A percentile compares a stretch with the other conserved stretches of the same genome.
Conservation (phyloP, 2,888 invertebrate species). For the Hyposoter dolosus region DNA sequence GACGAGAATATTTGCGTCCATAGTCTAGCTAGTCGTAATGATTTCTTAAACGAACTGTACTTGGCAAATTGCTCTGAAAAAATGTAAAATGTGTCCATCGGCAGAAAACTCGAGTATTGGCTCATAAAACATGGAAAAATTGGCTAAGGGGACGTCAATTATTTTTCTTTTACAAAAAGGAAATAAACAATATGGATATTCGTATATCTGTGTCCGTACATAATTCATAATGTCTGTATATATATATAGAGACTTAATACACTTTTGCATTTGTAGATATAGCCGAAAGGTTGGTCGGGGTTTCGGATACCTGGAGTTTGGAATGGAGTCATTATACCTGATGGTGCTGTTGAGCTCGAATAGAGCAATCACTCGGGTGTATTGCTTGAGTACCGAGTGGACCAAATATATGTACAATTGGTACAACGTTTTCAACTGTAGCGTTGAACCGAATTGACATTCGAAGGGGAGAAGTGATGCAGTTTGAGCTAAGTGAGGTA, state of each 20-base stretch:
- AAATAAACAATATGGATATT: background rate
- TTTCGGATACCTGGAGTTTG: conserved; percentile 49
- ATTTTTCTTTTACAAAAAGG: background rate
- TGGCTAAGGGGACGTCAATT: conserved; percentile 21
- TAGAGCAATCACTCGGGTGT: conserved; percentile 53
- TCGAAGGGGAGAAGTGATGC: conserved; percentile 49
- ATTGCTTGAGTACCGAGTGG: conserved; percentile 56
- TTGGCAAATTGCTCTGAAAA: conserved; percentile 32
- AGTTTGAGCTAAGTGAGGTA: conserved; percentile 74
- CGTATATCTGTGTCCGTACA: background rate
- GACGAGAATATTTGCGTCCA: background rate
- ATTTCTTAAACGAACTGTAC: background rate
- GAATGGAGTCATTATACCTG: conserved; percentile 49
- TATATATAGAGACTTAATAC: conserved; percentile 14
- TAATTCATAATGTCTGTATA: background rate
- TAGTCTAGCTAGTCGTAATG: background rate
- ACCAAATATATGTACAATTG: conserved; percentile 70
- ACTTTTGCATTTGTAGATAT: conserved; percentile 51
- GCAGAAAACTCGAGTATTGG: conserved; percentile 38
- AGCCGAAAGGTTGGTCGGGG: conserved; percentile 22
- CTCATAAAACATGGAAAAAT: conserved; percentile 60
- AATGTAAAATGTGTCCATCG: conserved; percentile 61
- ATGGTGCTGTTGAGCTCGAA: conserved; percentile 46
- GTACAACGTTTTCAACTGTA: conserved; percentile 41
- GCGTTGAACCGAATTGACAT: conserved; percentile 32